These are phyloP conservation scores for Mus spicilegus DNA, from an alignment of 2,113 vertebrate species.

Conservation along the genomic window DNA sequence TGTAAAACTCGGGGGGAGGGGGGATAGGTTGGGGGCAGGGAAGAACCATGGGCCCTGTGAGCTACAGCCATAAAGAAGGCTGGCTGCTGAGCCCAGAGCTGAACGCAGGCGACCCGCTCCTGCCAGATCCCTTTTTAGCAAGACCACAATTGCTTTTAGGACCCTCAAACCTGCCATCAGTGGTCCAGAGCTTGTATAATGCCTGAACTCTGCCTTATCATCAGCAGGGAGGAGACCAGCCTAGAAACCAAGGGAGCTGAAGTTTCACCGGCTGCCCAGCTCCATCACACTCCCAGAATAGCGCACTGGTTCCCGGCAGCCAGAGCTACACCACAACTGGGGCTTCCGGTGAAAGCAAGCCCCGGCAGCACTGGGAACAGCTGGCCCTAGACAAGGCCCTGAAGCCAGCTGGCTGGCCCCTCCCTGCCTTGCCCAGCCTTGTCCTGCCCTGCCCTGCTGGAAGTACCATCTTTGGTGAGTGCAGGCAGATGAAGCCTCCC, in stretches of 20 bases:
- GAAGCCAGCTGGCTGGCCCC: constrained; percentile 65
- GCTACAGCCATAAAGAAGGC: neutral
- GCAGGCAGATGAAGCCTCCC: neutral
- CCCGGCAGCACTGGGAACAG: neutral
- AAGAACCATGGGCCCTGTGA: neutral
- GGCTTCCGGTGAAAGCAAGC: constrained; percentile 49
- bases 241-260: constrained; percentile 59
- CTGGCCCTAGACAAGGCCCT: constrained; percentile 45
- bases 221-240: constrained; percentile 29
- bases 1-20: neutral
- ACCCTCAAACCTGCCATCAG: constrained; percentile 37
- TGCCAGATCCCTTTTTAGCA: constrained; percentile 59
- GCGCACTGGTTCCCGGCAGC: constrained; percentile 68
- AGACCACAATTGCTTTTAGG: constrained; percentile 73
- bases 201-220: constrained; percentile 52
- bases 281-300: constrained; percentile 78
- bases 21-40: no score
- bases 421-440: neutral
- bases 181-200: constrained; percentile 33
- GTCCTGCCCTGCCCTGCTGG: constrained; percentile 7
- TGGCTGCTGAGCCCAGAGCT: neutral
- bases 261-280: constrained; percentile 64
- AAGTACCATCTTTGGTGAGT: neutral
- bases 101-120: accelerated
- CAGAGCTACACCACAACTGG: constrained; percentile 4